Base-by-base conservation (phyloP, 2,888 invertebrate genomes). In the Drosophila setosimentum region DNA sequence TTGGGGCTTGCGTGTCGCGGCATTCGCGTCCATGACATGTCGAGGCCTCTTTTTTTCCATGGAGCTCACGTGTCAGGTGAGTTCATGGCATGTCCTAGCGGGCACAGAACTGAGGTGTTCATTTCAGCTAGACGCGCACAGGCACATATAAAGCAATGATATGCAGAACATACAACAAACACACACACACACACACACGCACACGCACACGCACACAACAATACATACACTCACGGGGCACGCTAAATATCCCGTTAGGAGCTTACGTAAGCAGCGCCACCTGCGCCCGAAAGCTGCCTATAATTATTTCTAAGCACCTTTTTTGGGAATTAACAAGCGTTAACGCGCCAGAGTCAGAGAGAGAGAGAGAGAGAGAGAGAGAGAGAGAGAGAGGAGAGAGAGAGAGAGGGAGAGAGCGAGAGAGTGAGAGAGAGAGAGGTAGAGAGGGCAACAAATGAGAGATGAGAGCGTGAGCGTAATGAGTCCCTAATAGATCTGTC, bases 201-300 rank as follows among this genome's bases (percentile, higher is more conserved):
- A 13, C 49, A 66, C 48, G 51, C 49, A 72, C 30, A 10, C 45
- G n/a, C n/a, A n/a, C n/a, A n/a, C n/a, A n/a, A n/a, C n/a, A n/a
- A n/a, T n/a, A 13, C 49, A 66, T 40, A 53, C 49, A 72, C 30
- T 7, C 45, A 53, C 32, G 58, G 27, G 54, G 67, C 53, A 65
- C 63, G 73, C 83, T 85, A 89, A 85, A 88, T 85, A 85, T 85
- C 88, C 85, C 85, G 70, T 78, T 78, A 85, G 85, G 85, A 85
- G 90, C 89, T 85, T 90, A 85, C 90, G 90, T 85, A 85, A 85
- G 76, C 85, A 53, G 61, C 72, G 59, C 42, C 85, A 73, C 68
- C 83, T 66, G 76, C 60, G 67, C 80, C 73, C 68, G 50, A 53
- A 72, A 50, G 65, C 73, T 61, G 73, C 66, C 82, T 69, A 78